Conservation (phyloP, 2,113 vertebrate genomes). For the Gasterosteus aculeatus region DNA sequence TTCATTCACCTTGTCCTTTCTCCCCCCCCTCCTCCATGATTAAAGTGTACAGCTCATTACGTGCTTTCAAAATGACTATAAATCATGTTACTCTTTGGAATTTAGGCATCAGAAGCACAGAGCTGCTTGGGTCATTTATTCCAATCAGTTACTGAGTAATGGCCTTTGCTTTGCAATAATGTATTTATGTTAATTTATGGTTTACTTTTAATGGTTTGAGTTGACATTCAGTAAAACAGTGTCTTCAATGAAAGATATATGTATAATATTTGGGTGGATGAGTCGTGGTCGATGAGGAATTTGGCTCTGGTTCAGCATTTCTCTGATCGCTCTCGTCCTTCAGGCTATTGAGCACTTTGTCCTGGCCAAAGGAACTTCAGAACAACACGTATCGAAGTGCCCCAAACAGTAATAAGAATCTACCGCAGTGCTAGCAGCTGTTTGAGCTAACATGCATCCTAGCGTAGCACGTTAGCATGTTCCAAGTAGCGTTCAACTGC, state of each 20-base stretch:
- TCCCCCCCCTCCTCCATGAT: background rate
- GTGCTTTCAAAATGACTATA: slow-evolving; percentile 27
- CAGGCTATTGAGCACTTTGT: background rate
- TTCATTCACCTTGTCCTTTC: background rate
- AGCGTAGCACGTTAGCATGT: background rate
- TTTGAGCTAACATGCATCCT: background rate
- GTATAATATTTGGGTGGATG: background rate
- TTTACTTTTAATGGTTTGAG: background rate
- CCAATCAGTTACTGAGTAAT: slow-evolving; percentile 30
- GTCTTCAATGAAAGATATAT: background rate
- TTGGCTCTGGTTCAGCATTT: background rate
- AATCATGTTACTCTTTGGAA: slow-evolving; percentile 14
- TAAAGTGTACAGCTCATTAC: slow-evolving; percentile 1
- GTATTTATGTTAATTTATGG: background rate
- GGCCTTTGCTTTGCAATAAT: slow-evolving; percentile 21
- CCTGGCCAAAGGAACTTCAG: too few species aligned
- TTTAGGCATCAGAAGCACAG: slow-evolving; percentile 30
- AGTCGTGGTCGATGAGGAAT: background rate
- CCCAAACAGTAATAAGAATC: background rate
- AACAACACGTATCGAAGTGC: background rate
- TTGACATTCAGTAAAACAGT: background rate
- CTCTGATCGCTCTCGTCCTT: slow-evolving; percentile 3
- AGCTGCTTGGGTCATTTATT: slow-evolving; percentile 43
- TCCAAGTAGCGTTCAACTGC: background rate
- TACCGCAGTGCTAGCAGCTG: background rate